Percentiles rank a stretch among this genome's conserved stretches.
Evolutionary conservation across 2,888 invertebrate species (phyloP).

Genomic region (Prenolepis imparis): DNA sequence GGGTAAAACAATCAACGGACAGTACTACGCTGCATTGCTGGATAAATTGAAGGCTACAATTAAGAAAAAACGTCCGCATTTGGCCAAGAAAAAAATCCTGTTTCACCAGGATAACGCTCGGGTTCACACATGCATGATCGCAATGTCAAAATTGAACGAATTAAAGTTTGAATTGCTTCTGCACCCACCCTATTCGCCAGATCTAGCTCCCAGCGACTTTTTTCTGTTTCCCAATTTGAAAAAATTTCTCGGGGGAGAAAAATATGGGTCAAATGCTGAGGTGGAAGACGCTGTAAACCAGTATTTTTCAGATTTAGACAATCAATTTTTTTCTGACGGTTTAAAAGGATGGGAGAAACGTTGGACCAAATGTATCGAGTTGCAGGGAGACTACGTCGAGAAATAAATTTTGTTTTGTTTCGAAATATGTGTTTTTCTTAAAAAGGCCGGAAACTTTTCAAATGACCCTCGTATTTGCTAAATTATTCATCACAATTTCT

Average conservation of each 20-base stretch:
- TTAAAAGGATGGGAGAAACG: not conserved
- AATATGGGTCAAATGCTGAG: not conserved
- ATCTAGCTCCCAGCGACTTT: not conserved
- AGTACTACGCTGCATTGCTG: no score
- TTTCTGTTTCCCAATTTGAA: not conserved
- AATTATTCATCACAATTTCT: no score
- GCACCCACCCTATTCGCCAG: not conserved
- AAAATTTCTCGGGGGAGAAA: slow-evolving; percentile 4
- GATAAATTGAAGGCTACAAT: no score
- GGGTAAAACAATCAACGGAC: no score
- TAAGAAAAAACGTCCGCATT: no score
- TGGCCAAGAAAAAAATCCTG: no score
- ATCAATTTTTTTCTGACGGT: not conserved
- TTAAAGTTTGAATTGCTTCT: not conserved
- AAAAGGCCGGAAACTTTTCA: not conserved
- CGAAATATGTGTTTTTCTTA: not conserved
- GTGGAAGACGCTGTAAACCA: not conserved
- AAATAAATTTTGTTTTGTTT: not conserved
- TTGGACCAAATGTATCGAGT: not conserved
- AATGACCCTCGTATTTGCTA: not conserved
- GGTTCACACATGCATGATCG: not conserved
- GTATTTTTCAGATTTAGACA: not conserved
- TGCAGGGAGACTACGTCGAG: not conserved
- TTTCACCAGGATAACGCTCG: not conserved
- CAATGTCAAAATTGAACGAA: not conserved